phyloP scores from a whole-genome alignment of 2,888 invertebrate genomes.

The Amaurobius ferox region DNA sequence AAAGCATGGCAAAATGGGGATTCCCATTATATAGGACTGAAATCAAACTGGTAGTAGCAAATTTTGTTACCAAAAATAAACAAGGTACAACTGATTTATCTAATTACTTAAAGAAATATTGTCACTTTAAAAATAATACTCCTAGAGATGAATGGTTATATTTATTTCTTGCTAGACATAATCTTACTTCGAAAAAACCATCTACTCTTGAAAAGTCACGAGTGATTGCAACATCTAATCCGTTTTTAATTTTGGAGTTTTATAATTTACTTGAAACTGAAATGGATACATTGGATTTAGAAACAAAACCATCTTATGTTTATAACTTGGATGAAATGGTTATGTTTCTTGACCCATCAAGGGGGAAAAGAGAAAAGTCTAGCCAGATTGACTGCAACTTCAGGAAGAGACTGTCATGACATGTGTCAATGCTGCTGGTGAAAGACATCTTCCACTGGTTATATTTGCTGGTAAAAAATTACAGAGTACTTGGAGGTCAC shows the following conservation, averaged over 20 bases:
- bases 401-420: too few relatives aligned
- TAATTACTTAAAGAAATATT: neutral
- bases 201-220: neutral
- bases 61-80: neutral
- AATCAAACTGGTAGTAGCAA: neutral
- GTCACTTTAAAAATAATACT: neutral
- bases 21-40: too few relatives aligned
- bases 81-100: neutral
- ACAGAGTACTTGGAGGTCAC: neutral
- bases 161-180: too few relatives aligned
- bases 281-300: neutral
- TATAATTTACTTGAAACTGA: conserved; percentile 1
- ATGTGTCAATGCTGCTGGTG: neutral
- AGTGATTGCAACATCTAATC: neutral
- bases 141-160: too few relatives aligned
- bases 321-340: neutral
- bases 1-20: too few relatives aligned
- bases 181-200: neutral
- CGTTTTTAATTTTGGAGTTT: neutral
- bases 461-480: conserved; percentile 1
- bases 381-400: too few relatives aligned
- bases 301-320: neutral
- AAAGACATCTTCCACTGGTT: neutral
- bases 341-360: neutral
- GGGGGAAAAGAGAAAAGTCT: neutral